phyloP scores from a whole-genome alignment of 2,888 invertebrate species.

The Scaptomyza cyrtandrae region DNA sequence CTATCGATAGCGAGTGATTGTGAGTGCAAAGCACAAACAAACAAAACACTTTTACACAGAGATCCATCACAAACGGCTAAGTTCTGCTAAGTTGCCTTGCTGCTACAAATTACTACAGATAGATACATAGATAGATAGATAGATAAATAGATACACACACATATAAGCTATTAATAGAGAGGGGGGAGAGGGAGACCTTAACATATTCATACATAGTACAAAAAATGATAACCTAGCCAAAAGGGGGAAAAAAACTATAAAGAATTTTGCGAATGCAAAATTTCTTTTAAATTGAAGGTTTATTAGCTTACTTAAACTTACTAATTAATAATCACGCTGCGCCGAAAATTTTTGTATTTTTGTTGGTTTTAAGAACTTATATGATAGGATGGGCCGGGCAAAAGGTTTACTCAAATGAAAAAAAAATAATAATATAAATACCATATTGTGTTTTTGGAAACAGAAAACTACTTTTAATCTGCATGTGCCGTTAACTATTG shows the following conservation, averaged over 20 bases:
- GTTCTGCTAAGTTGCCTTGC: slow-evolving; percentile 64
- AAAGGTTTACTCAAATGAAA: slow-evolving; percentile 8
- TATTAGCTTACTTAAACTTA: slow-evolving; percentile 60
- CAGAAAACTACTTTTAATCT: slow-evolving; percentile 17
- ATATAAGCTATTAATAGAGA: slow-evolving; percentile 7
- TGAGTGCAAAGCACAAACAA: slow-evolving; percentile 36
- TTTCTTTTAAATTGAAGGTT: neutral
- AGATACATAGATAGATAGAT: slow-evolving; percentile 42
- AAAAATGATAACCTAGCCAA: slow-evolving; percentile 38
- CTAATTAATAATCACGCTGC: slow-evolving; percentile 78
- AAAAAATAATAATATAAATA: slow-evolving; percentile 36
- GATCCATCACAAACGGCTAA: slow-evolving; percentile 78
- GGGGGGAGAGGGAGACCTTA: slow-evolving; percentile 4
- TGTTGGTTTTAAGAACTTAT: slow-evolving; percentile 43
- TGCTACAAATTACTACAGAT: slow-evolving; percentile 53
- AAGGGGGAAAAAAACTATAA: slow-evolving; percentile 26
- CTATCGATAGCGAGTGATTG: slow-evolving; percentile 50
- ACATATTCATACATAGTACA: slow-evolving; percentile 37
- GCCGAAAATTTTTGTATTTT: slow-evolving; percentile 59
- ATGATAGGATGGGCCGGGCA: slow-evolving; percentile 52
- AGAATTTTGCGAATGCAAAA: slow-evolving; percentile 6
- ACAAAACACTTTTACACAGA: slow-evolving; percentile 67
- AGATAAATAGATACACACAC: slow-evolving; percentile 13
- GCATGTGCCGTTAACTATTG: slow-evolving; percentile 48
- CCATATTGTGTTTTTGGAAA: slow-evolving; percentile 16